phyloP scores from a whole-genome alignment of 23 tunicate species.

The Trididemnum clinides region DNA sequence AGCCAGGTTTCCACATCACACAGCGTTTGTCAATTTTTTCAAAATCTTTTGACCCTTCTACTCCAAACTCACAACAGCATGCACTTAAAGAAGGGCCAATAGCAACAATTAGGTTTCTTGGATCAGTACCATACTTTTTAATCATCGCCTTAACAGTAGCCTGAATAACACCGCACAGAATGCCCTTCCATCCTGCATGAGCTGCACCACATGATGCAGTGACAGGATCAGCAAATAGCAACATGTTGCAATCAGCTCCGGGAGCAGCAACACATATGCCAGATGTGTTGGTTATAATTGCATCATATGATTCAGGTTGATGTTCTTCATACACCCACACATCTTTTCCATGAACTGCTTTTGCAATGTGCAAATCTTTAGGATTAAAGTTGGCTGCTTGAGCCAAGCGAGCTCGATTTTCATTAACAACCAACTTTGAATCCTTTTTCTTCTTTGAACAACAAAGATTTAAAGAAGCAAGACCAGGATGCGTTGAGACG shows the following conservation, averaged over 20 bases:
- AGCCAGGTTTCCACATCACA: constrained; percentile 65
- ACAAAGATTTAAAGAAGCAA: constrained; percentile 61
- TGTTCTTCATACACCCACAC: constrained; percentile 78
- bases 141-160: constrained; percentile 52
- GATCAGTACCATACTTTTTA: constrained; percentile 61
- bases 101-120: constrained; percentile 53
- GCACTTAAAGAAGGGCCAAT: constrained; percentile 84
- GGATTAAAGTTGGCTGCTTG: constrained; percentile 31
- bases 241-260: constrained; percentile 91
- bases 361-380: constrained; percentile 49
- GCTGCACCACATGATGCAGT: constrained; percentile 78
- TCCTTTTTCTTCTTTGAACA: constrained; percentile 54
- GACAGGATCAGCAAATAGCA: constrained; percentile 68
- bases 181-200: constrained; percentile 96
- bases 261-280: constrained; percentile 78
- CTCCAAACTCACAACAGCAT: constrained; percentile 88
- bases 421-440: constrained; percentile 42
- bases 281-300: constrained; percentile 69
- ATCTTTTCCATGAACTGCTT: constrained; percentile 76
- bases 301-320: constrained; percentile 78
- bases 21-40: constrained; percentile 39
- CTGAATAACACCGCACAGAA: constrained; percentile 55
- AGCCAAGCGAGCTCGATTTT: constrained; percentile 55
- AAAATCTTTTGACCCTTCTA: constrained; percentile 58
- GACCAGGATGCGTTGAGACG: constrained; percentile 44